Evolutionary conservation across 2,113 vertebrate genomes (phyloP).

Genomic region (Ceyx cyanopectus): DNA sequence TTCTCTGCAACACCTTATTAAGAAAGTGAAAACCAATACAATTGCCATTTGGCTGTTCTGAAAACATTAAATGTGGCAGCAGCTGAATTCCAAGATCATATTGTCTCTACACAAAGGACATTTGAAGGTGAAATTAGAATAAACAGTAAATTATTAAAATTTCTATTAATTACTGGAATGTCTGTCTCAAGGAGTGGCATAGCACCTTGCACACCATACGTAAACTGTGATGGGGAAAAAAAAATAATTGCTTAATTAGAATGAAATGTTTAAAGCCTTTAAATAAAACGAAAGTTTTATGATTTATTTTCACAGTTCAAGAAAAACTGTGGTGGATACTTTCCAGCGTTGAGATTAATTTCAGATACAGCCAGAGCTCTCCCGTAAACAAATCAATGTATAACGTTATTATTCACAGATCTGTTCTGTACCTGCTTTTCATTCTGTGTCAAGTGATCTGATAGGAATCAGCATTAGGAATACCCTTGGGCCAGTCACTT

Average conservation of each 20-base stretch:
- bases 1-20: conserved; percentile 51
- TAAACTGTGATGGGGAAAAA: not conserved
- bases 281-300: not conserved
- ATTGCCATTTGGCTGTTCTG: conserved; percentile 41
- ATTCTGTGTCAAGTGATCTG: conserved; percentile 42
- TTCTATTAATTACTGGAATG: not conserved
- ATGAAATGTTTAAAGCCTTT: not conserved
- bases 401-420: conserved; percentile 48
- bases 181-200: not conserved
- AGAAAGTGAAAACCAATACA: conserved; percentile 54
- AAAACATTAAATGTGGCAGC: not conserved
- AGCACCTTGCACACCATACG: not conserved
- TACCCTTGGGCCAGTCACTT: conserved; percentile 37
- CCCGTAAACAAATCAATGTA: conserved; percentile 38
- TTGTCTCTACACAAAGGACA: not conserved
- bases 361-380: not conserved
- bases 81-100: not conserved
- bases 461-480: not conserved
- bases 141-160: conserved; percentile 6
- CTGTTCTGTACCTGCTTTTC: conserved; percentile 42
- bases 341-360: conserved; percentile 17
- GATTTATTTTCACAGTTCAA: not conserved
- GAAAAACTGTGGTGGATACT: not conserved
- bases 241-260: not conserved
- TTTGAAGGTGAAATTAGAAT: conserved; percentile 37